These are phyloP conservation scores for Yponomeuta plumbellus DNA, from an alignment of 2,888 invertebrate genomes.

Conservation along the genomic window DNA sequence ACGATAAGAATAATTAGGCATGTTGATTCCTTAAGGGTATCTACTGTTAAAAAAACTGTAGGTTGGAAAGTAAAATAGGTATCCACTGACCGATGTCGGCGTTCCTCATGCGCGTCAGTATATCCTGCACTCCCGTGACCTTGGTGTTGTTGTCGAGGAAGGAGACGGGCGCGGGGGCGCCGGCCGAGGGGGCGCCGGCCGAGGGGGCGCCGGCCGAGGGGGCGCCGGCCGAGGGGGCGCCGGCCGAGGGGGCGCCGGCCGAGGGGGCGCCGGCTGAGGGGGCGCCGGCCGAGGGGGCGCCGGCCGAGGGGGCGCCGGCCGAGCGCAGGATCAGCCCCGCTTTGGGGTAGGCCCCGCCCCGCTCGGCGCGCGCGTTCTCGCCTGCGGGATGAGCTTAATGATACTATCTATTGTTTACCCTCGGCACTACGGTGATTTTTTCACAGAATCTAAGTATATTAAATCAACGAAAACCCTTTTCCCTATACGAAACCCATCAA, in stretches of 20 bases:
- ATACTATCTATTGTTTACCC: too few relatives aligned
- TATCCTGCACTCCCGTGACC: slow-evolving; percentile 85
- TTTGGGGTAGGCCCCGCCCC: slow-evolving; percentile 81
- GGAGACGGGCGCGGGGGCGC: slow-evolving; percentile 54
- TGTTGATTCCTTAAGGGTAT: too few relatives aligned
- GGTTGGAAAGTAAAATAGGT: not conserved
- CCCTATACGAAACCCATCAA: too few relatives aligned
- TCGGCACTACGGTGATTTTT: too few relatives aligned
- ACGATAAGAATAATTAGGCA: slow-evolving; percentile 7
- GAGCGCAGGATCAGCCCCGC: slow-evolving; percentile 84
- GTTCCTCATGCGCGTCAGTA: slow-evolving; percentile 86
- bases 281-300: too few relatives aligned
- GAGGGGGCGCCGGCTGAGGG: slow-evolving; percentile 71
- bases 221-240: too few relatives aligned
- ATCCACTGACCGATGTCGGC: slow-evolving; percentile 78
- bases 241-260: slow-evolving; percentile 44
- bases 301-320: too few relatives aligned
- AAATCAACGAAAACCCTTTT: too few relatives aligned
- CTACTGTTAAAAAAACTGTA: too few relatives aligned
- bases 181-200: too few relatives aligned
- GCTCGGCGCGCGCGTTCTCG: slow-evolving; percentile 41
- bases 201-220: slow-evolving; percentile 36
- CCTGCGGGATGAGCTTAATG: too few relatives aligned
- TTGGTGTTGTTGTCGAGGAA: slow-evolving; percentile 84
- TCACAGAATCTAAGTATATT: too few relatives aligned